Evolutionary conservation across 2,888 invertebrate genomes (phyloP).

Genomic region (Drosophila bunnanda): DNA sequence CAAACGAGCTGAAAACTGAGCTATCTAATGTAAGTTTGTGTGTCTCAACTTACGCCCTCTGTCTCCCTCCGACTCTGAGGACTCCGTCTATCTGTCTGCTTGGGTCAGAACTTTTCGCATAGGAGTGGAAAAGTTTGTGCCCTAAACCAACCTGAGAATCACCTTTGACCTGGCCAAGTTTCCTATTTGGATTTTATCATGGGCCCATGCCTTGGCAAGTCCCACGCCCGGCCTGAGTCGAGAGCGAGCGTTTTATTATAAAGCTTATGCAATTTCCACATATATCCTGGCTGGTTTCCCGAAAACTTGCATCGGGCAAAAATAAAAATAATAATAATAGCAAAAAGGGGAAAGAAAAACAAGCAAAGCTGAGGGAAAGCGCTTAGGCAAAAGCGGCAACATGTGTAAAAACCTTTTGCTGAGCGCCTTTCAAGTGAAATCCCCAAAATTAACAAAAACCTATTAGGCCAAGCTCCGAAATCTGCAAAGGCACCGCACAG

Average conservation of each 20-base stretch:
- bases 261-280: conserved; percentile 73
- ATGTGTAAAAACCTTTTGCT: conserved; percentile 63
- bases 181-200: conserved; percentile 43
- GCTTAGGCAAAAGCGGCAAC: conserved; percentile 49
- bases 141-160: conserved; percentile 33
- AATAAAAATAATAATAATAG: conserved; percentile 25
- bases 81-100: background rate
- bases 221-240: background rate
- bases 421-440: conserved; percentile 61
- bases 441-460: conserved; percentile 75
- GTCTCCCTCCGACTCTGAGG: background rate
- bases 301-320: conserved; percentile 15
- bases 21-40: conserved; percentile 38
- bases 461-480: conserved; percentile 69
- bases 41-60: conserved; percentile 3
- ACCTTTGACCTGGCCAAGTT: conserved; percentile 59
- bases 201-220: background rate
- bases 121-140: conserved; percentile 44
- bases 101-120: conserved; percentile 43
- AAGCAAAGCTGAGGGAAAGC: conserved; percentile 20
- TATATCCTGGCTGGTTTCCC: conserved; percentile 52
- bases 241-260: conserved; percentile 65
- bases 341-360: conserved; percentile 8
- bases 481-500: conserved; percentile 44
- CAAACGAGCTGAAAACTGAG: conserved; percentile 44